A percentile compares a stretch with the other conserved stretches of the same genome.
Evolutionary conservation across 1,140 invertebrate species (phyloP).

Genomic region (Holotrichia oblita): DNA sequence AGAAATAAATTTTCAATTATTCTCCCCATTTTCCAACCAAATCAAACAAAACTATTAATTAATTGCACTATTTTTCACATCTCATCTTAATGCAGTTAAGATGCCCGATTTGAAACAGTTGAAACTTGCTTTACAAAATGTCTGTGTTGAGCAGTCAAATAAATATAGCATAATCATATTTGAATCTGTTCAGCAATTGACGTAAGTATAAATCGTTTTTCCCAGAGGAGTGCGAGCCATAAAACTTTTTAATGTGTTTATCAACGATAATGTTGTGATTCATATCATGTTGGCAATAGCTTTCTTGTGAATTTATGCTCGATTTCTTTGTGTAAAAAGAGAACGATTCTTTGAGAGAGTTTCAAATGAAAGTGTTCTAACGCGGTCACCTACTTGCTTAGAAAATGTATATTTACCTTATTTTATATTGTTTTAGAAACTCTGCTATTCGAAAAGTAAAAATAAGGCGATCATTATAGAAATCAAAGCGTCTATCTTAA

Average conservation of each 20-base stretch:
- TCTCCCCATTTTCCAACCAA: too few relatives aligned
- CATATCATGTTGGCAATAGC: not conserved
- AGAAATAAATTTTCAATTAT: too few relatives aligned
- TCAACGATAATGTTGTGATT: not conserved
- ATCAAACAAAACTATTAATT: too few relatives aligned
- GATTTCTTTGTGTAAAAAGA: constrained; percentile 18
- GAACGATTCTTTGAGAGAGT: constrained; percentile 5
- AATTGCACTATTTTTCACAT: too few relatives aligned
- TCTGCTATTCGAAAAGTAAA: not conserved
- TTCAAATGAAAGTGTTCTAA: constrained; percentile 5
- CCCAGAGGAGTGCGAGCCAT: not conserved
- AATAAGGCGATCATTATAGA: too few relatives aligned
- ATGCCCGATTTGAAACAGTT: too few relatives aligned
- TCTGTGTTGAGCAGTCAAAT: not conserved
- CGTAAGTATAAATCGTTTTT: not conserved
- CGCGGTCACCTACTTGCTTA: constrained; percentile 5
- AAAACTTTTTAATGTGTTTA: constrained; percentile 33
- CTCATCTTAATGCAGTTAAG: too few relatives aligned
- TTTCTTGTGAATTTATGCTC: constrained; percentile 15
- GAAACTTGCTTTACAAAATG: not conserved
- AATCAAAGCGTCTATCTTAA: not conserved
- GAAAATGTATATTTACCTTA: not conserved
- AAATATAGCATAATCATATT: not conserved
- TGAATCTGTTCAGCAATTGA: not conserved
- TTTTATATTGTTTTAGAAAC: not conserved